These are phyloP conservation scores for Petrosia ficiformis DNA, from an alignment of 37 sponge, comb jelly and placozoan species.

Conservation along the genomic window DNA sequence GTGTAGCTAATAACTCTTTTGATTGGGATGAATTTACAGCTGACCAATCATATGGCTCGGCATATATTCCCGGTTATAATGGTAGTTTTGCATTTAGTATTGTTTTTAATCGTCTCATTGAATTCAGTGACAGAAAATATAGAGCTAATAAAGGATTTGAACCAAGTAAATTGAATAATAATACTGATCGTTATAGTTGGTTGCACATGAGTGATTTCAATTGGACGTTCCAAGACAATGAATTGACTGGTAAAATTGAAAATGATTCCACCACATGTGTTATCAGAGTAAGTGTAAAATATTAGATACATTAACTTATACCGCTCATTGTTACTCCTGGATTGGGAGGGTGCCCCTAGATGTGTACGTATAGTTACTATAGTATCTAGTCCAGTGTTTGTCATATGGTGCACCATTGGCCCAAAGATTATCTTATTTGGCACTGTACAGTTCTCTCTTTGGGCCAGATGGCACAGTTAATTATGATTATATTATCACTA, in stretches of 20 bases:
- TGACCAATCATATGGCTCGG: slow-evolving; percentile 21
- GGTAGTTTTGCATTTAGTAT: slow-evolving; percentile 45
- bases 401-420: too few relatives aligned
- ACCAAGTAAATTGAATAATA: neutral
- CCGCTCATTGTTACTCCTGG: too few relatives aligned
- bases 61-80: slow-evolving; percentile 22
- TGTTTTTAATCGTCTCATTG: slow-evolving; percentile 44
- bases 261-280: neutral
- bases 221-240: slow-evolving; percentile 5
- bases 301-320: too few relatives aligned
- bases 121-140: slow-evolving; percentile 26
- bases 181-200: neutral
- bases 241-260: neutral
- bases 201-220: neutral
- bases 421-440: too few relatives aligned
- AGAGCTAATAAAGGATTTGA: slow-evolving; percentile 18
- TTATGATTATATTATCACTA: too few relatives aligned
- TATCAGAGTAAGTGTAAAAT: slow-evolving; percentile 1
- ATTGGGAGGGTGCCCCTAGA: too few relatives aligned
- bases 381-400: too few relatives aligned
- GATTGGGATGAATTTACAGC: neutral
- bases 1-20: neutral
- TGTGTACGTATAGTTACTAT: too few relatives aligned
- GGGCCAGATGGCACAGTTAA: too few relatives aligned
- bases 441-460: too few relatives aligned